Evolutionary conservation across 2,888 invertebrate genomes (phyloP).

Genomic region (Nebria brevicollis): DNA sequence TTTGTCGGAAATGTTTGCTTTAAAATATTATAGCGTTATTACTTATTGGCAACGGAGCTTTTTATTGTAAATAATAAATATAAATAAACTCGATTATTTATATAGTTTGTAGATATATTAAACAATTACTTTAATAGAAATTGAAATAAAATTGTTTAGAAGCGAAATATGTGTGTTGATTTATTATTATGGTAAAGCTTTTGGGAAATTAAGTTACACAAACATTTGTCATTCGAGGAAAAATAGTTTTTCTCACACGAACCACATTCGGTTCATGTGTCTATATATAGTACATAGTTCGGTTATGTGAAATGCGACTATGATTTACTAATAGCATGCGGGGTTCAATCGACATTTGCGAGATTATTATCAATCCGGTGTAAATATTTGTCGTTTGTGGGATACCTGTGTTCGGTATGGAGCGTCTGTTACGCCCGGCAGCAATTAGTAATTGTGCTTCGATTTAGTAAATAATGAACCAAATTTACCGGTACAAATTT

Average conservation of each 20-base stretch:
- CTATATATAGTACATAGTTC: not conserved
- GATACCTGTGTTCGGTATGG: not conserved
- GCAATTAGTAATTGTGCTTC: constrained; percentile 5
- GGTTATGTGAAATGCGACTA: not conserved
- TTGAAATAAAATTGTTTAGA: no score
- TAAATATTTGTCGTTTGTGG: constrained; percentile 16
- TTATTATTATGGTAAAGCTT: not conserved
- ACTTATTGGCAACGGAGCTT: not conserved
- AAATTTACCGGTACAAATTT: not conserved
- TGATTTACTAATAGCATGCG: not conserved
- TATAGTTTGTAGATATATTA: no score
- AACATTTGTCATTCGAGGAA: not conserved
- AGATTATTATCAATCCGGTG: constrained; percentile 11
- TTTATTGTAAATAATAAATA: not conserved
- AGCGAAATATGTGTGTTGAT: no score
- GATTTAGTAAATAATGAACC: constrained; percentile 7
- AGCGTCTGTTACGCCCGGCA: not conserved
- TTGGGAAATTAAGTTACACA: not conserved
- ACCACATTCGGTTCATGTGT: not conserved
- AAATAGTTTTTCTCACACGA: not conserved
- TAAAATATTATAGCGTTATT: not conserved
- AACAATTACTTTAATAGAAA: no score
- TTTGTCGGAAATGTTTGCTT: not conserved
- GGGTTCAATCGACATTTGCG: constrained; percentile 11
- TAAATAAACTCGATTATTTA: no score